Base-by-base conservation (phyloP, 2,113 vertebrate genomes). In the Odontesthes bonariensis region DNA sequence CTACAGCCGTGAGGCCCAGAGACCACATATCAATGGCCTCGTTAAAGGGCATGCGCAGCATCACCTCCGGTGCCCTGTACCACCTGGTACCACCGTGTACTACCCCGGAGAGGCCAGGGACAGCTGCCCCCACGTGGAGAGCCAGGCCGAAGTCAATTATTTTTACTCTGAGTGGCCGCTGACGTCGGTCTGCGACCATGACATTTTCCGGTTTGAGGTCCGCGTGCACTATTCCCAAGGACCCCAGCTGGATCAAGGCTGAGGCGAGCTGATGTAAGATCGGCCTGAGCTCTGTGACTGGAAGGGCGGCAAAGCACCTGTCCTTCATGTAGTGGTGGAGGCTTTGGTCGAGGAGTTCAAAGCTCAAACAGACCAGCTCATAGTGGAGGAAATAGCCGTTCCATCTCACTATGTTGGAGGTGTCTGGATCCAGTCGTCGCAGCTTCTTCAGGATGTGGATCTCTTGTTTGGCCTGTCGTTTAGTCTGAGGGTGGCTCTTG, bases 61-160 rank as follows among this genome's bases (percentile, higher is more conserved):
- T 58, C 31, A 64, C 62, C 62, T 82, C 59, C 17, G 70, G 57
- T 47, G 65, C 61, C 32, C 35, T 52, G 13, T 72, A 78, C 49
- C 33, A 57, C 54, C 22, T 56, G 17, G 71, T 66, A n/a, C n/a
- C n/a, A n/a, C n/a, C n/a, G n/a, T n/a, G n/a, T n/a, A n/a, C n/a
- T n/a, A n/a, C n/a, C 38, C 53, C 57, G 31, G 55, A 55, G 42
- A 56, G 55, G 4, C 69, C 40, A 14, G 22, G 52, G 3, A 5
- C 13, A 13, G 17, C 46, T 47, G 14, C 13, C 3, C 3, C 5
- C 14, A 17, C 14, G 16, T 0, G 4, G 17, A 17, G 19, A 2
- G 47, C 47, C 47, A 51, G 5, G 47, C 47, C 47, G 20, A 51
- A 51, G 47, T 51, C 47, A 19, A 51, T 51, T 3, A 51, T 4